Percentiles rank a stretch among this genome's conserved stretches.
Evolutionary conservation across 2,888 invertebrate species (phyloP).

Genomic region (Hirudinaria manillensis): DNA sequence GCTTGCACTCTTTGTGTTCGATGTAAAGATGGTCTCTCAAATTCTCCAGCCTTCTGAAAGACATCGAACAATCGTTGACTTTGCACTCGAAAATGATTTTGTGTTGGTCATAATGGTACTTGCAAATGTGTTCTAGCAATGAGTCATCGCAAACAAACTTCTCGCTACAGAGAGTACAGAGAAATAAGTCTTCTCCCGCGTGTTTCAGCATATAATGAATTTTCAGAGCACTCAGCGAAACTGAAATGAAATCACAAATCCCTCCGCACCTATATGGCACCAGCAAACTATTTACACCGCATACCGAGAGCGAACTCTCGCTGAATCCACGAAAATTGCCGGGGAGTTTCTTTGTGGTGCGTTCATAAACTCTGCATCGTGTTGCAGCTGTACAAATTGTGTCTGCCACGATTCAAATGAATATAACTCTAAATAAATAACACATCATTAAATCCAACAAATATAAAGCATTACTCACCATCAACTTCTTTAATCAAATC

Average conservation of each 20-base stretch:
- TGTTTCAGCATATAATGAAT: slow-evolving; percentile 16
- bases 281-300: neutral
- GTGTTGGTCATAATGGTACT: neutral
- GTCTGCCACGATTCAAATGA: neutral
- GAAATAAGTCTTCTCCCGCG: neutral
- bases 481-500: neutral
- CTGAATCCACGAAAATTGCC: neutral
- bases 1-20: neutral
- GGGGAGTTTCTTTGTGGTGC: neutral
- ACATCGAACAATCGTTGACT: slow-evolving; percentile 3
- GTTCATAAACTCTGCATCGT: neutral
- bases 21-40: slow-evolving; percentile 14
- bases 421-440: neutral
- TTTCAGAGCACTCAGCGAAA: slow-evolving; percentile 14
- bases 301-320: neutral
- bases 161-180: slow-evolving; percentile 13
- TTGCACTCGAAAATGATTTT: slow-evolving; percentile 27
- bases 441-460: neutral
- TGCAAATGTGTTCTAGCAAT: slow-evolving; percentile 21
- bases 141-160: slow-evolving; percentile 6
- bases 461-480: neutral
- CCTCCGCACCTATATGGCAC: slow-evolving; percentile 4
- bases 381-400: neutral
- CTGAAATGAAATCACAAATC: slow-evolving; percentile 4
- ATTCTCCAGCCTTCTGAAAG: neutral